Evolutionary conservation across 2,797 vertebrate species (phyloP).

Genomic region (Gephyroberyx darwinii): DNA sequence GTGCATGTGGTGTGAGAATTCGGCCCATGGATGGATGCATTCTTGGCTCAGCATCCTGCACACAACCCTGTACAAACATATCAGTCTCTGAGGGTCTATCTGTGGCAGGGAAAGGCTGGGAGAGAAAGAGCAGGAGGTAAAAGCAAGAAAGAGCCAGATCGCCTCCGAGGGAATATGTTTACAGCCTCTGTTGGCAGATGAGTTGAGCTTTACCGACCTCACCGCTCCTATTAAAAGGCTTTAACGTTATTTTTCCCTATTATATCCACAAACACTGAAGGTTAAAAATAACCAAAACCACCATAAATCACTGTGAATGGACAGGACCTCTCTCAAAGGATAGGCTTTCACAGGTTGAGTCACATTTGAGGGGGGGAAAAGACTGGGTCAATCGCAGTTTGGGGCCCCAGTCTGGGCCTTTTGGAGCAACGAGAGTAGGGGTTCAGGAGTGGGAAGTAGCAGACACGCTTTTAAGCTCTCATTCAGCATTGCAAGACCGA

Average conservation of each 20-base stretch:
- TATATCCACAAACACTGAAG: conserved; percentile 52
- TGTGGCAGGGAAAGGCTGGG: conserved; percentile 46
- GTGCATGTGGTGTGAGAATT: conserved; percentile 74
- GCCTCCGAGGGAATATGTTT: conserved; percentile 61
- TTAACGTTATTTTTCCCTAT: conserved; percentile 65
- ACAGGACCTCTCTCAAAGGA: conserved; percentile 7
- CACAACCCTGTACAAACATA: conserved; percentile 70
- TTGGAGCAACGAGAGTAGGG: conserved; percentile 10
- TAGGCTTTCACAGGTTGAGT: conserved; percentile 45
- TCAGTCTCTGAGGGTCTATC: conserved; percentile 60
- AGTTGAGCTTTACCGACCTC: conserved; percentile 51
- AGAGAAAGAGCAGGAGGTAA: conserved; percentile 11
- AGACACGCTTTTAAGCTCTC: conserved; percentile 31
- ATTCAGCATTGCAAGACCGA: conserved; percentile 31
- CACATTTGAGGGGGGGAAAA: conserved; percentile 14
- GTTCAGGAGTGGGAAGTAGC: conserved; percentile 36
- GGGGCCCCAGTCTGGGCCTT: conserved; percentile 15
- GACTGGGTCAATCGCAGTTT: conserved; percentile 32
- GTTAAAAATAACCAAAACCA: conserved; percentile 66
- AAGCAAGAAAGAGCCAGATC: conserved; percentile 49
- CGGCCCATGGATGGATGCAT: conserved; percentile 51
- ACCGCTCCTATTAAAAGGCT: conserved; percentile 55
- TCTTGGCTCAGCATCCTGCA: conserved; percentile 58
- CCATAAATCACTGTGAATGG: conserved; percentile 35
- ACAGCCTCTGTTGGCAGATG: conserved; percentile 55